phyloP scores from a whole-genome alignment of 2,888 invertebrate species.

The Choristoneura rosaceana region DNA sequence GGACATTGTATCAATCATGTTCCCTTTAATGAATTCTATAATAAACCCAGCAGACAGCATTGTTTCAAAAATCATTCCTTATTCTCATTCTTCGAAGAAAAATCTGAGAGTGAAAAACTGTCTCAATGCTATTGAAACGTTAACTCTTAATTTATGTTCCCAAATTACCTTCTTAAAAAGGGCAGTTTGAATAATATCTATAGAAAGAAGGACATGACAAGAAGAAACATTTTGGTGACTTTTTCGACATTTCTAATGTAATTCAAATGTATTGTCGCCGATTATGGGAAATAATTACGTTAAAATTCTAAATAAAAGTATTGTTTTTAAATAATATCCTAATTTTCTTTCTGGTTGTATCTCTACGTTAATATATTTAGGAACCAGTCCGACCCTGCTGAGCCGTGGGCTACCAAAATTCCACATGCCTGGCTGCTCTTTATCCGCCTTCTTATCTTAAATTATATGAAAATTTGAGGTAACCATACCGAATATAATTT shows the following conservation, averaged over 20 bases:
- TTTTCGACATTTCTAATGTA: background rate
- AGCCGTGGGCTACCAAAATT: slow-evolving; percentile 79
- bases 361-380: slow-evolving; percentile 44
- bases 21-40: slow-evolving; percentile 22
- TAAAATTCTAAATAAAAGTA: no score
- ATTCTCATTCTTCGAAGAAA: slow-evolving; percentile 25
- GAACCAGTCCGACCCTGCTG: slow-evolving; percentile 58
- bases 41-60: slow-evolving; percentile 17
- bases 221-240: background rate
- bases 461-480: slow-evolving; percentile 53
- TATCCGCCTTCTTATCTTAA: slow-evolving; percentile 52
- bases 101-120: slow-evolving; percentile 11
- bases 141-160: slow-evolving; percentile 15
- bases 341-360: slow-evolving; percentile 14
- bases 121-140: slow-evolving; percentile 22
- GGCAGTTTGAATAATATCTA: background rate
- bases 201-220: background rate
- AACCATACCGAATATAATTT: slow-evolving; percentile 40
- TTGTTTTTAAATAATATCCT: background rate
- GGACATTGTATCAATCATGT: slow-evolving; percentile 14
- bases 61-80: slow-evolving; percentile 24
- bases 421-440: slow-evolving; percentile 60
- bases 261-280: no score
- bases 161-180: slow-evolving; percentile 5
- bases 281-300: no score